Evolutionary conservation across 2,888 invertebrate species (phyloP), one percentile per base, ranked within the genome.

Genomic region (Sinhomidia bicolor): DNA sequence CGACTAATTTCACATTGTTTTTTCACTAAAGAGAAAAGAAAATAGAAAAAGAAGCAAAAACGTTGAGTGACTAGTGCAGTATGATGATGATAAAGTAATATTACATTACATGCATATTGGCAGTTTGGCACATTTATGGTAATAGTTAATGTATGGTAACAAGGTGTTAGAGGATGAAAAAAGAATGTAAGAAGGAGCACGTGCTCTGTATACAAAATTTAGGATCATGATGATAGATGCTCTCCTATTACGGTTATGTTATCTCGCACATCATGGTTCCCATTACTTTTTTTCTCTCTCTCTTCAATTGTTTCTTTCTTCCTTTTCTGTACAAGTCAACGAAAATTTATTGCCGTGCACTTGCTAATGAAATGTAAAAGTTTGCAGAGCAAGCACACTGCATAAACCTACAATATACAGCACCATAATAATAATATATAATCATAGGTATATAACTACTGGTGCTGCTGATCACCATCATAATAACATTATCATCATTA

Each of bases 161-260:
- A 76, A 82, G 74, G 84, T 74, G 84, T 57, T 47, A 32, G 41
- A 7, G n/a, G 57, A 60, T 62, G 41, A 47, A 81, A 62, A 36
- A 81, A 44, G 41, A 36, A 23, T 60, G 62, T 62, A 57, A 44
- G 60, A 20, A 36, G 36, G 36, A 80, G 84, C 88, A 88, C 88
- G 88, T 88, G 88, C 51, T 84, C 47, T 60, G 88, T 29, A 65
- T 88, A 79, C 87, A 76, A 87, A 62, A 65, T 32, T 26, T 54
- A 76, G n/a, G 17, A 51, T 62, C n/a, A 9, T 32, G 10, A 71
- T 71, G 23, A 47, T 44, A 17, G 6, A 14, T 62, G 36, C 54
- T 57, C 60, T 81, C 87, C 82, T 87, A 76, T 87, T 87, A 87
- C 82, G 81, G 87, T 87, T 87, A 82, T 87, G 74, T 47, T 60